Evolutionary conservation across 2,113 vertebrate species (phyloP).

Genomic region (Platysteira castanea): DNA sequence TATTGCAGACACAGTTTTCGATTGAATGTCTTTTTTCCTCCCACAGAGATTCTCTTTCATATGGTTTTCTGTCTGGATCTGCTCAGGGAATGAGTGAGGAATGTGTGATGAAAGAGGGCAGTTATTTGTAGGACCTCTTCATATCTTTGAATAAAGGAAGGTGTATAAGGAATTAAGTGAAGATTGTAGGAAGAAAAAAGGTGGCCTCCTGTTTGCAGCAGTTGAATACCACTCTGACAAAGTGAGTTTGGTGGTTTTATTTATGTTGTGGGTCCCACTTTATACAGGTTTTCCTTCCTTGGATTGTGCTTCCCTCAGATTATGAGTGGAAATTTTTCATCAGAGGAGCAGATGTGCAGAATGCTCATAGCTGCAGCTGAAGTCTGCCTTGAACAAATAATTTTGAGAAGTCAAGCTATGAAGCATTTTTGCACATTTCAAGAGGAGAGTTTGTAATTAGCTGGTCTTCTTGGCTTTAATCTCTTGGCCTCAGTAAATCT

Average conservation of each 20-base stretch:
- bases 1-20: neutral
- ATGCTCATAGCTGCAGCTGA: neutral
- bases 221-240: neutral
- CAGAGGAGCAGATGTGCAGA: neutral
- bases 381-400: neutral
- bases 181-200: neutral
- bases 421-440: neutral
- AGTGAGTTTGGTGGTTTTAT: neutral
- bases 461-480: neutral
- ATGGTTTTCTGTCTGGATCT: neutral
- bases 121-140: neutral
- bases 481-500: neutral
- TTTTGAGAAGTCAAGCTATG: neutral
- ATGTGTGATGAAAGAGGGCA: neutral
- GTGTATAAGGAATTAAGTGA: neutral
- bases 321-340: neutral
- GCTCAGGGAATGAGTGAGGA: neutral
- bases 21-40: neutral
- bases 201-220: neutral
- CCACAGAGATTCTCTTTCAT: neutral
- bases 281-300: neutral
- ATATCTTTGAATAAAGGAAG: neutral
- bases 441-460: neutral
- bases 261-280: neutral
- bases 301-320: neutral